phyloP scores from a whole-genome alignment of 2,888 invertebrate species.

The Sarcophaga variegata region DNA sequence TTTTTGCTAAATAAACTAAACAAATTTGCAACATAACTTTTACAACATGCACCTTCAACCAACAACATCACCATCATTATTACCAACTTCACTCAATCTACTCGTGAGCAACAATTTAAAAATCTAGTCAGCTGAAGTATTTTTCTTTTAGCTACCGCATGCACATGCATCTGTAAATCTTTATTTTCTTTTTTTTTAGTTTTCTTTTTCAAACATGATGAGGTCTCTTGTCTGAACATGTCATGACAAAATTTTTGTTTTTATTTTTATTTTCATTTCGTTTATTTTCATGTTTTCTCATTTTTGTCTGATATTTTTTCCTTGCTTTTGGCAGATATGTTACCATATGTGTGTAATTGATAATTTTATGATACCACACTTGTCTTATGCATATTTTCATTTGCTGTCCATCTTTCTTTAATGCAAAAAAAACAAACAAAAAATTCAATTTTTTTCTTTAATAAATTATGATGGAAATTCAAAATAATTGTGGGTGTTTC shows the following conservation, averaged over 20 bases:
- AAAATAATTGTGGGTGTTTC: slow-evolving; percentile 44
- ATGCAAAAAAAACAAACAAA: background rate
- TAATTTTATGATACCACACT: slow-evolving; percentile 31
- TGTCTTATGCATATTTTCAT: background rate
- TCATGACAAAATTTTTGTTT: slow-evolving; percentile 35
- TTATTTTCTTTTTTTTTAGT: background rate
- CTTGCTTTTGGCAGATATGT: slow-evolving; percentile 9
- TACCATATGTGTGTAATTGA: slow-evolving; percentile 45
- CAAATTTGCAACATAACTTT: slow-evolving; percentile 10
- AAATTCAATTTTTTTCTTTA: background rate
- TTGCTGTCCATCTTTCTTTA: background rate
- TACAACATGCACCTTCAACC: slow-evolving; percentile 17
- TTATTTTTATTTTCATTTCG: slow-evolving; percentile 4
- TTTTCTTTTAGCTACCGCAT: background rate
- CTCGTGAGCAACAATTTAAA: background rate
- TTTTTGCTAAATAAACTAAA: slow-evolving; percentile 23
- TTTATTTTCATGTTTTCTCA: background rate
- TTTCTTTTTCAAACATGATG: slow-evolving; percentile 13
- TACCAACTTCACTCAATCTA: background rate
- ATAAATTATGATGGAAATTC: background rate
- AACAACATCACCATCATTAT: background rate
- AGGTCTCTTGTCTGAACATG: slow-evolving; percentile 45
- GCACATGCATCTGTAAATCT: background rate
- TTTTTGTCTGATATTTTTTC: background rate
- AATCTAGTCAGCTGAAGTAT: background rate